Evolutionary conservation across 2,888 invertebrate species (phyloP), one percentile per base, ranked within the genome.

Genomic region (Agrotis exclamationis): DNA sequence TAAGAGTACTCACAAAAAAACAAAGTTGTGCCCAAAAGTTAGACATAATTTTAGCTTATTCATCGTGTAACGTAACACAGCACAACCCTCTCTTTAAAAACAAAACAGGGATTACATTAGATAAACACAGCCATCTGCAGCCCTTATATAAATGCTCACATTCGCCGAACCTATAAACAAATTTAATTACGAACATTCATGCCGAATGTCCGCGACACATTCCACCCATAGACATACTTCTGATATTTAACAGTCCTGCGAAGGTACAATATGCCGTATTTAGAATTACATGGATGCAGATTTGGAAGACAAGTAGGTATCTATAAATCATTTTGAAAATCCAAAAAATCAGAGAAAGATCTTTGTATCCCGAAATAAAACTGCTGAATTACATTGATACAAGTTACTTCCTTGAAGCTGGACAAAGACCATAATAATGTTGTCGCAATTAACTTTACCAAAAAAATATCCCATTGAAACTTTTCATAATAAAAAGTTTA

Each of bases 161-260:
- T 63, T 72, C 62, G 39, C 63, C 44, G 53, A 72, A 72, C 51
- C 47, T 48, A 60, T 62, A 51, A 60, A 58, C 51, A 48, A 60
- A 73, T 79, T 59, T 63, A 79, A 76, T 64, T 60, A 60, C 59
- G 44, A 50, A 57, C 60, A n/a, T 64, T 73, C 44, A 66, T 39
- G 51, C 44, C 16, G 44, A 50, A n/a, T n/a, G 33, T 33, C 24
- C 47, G 14, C 47, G 68, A 22, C 24, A 77, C 24, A 60, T 50
- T 70, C 45, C 24, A 39, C 50, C 39, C 44, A 20, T 56, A 6
- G 13, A 69, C 59, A 45, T 60, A 45, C 33, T 68, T 20, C 50
- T 28, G 14, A 68, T 57, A 67, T 57, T 50, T 76, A 7, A 50
- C 24, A 56, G 67, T 50, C 48, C 48, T 39, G 39, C 39, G 9